These are phyloP conservation scores for Erebia palarica DNA, from an alignment of 2,888 invertebrate genomes.

Conservation along the genomic window DNA sequence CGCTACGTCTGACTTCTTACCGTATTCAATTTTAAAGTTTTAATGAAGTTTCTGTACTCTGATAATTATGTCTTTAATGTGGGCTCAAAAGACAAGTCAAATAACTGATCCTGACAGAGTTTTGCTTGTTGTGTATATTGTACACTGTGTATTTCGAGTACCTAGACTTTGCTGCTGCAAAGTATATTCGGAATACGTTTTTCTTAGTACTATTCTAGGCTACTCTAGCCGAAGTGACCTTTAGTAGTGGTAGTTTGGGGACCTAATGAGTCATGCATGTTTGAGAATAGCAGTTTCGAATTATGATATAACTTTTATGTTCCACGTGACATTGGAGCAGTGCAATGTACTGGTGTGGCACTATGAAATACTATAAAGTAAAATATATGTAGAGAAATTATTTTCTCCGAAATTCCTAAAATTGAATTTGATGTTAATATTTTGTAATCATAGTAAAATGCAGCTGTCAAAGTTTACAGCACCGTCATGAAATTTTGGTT, in stretches of 20 bases:
- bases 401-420: not conserved
- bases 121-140: not conserved
- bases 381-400: no score
- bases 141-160: not conserved
- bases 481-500: conserved; percentile 31
- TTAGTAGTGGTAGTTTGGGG: no score
- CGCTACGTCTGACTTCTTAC: conserved; percentile 28
- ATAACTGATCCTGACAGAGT: not conserved
- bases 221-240: no score
- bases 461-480: conserved; percentile 26
- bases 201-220: no score
- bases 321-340: no score
- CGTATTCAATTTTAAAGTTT: conserved; percentile 40
- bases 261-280: no score
- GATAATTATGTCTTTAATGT: conserved; percentile 13
- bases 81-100: conserved; percentile 12
- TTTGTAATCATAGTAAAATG: conserved; percentile 16
- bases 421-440: not conserved
- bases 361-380: no score
- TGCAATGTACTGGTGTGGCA: no score
- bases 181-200: no score
- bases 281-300: no score
- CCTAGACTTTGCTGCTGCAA: no score
- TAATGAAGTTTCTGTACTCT: conserved; percentile 33
- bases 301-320: no score